Percentiles rank a stretch among this genome's conserved stretches.
Evolutionary conservation across 2,113 vertebrate species (phyloP).

Genomic region (Glareola pratincola): DNA sequence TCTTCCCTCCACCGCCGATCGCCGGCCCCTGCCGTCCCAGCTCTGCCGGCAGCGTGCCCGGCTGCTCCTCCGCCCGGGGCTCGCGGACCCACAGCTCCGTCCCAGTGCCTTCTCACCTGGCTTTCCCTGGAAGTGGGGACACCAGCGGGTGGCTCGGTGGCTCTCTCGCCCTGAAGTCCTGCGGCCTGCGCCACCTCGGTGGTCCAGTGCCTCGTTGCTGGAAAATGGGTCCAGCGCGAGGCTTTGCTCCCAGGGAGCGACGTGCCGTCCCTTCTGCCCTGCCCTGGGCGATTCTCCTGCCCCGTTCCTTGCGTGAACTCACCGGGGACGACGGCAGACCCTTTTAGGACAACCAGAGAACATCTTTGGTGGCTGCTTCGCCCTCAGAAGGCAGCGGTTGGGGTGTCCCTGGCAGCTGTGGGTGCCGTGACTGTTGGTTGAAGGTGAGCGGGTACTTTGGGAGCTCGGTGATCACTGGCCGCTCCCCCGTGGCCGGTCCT

Average conservation of each 20-base stretch:
- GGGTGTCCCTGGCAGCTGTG: background rate
- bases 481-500: accelerated
- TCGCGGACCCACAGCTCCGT: accelerated
- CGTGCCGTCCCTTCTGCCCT: accelerated
- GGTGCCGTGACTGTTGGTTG: background rate
- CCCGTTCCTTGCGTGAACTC: background rate
- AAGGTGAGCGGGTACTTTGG: background rate
- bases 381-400: background rate
- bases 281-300: background rate
- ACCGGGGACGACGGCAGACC: background rate
- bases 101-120: background rate
- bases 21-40: accelerated
- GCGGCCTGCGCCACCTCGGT: background rate
- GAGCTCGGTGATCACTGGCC: background rate
- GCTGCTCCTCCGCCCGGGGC: background rate
- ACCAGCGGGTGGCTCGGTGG: background rate
- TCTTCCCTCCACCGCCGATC: background rate
- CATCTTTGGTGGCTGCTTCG: background rate
- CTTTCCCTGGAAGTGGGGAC: background rate
- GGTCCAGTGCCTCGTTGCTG: background rate
- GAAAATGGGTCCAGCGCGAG: accelerated
- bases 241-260: background rate
- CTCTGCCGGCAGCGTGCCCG: background rate
- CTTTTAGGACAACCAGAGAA: no score
- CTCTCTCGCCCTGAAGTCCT: background rate